A percentile compares a stretch with the other conserved stretches of the same genome.
phyloP scores from a whole-genome alignment of 2,113 vertebrate genomes.

The Ceyx margarethae region DNA sequence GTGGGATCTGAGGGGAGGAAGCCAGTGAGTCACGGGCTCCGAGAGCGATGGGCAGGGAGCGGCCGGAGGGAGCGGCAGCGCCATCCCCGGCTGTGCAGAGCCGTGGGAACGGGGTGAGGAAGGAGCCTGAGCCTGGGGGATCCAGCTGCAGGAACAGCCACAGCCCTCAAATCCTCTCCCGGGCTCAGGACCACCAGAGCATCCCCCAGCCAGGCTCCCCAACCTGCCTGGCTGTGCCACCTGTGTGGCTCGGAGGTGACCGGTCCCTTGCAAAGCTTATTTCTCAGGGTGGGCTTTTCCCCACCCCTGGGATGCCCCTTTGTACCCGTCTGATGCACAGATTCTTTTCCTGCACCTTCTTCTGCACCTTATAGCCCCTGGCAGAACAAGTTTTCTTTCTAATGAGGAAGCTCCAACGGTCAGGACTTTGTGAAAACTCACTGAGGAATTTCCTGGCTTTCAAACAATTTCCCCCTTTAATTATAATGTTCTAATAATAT shows the following conservation, averaged over 20 bases:
- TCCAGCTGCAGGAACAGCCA: background rate
- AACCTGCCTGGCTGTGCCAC: rapidly evolving
- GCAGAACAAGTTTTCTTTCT: background rate
- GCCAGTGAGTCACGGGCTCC: conserved; percentile 47
- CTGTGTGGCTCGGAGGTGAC: background rate
- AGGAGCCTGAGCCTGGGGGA: background rate
- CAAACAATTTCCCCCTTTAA: conserved; percentile 36
- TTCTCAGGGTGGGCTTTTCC: background rate
- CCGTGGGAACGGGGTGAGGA: conserved; percentile 53
- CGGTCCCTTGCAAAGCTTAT: background rate
- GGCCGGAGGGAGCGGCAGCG: background rate
- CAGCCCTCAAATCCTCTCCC: background rate
- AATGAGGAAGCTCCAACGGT: background rate
- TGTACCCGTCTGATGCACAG: background rate
- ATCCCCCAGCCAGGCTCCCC: background rate
- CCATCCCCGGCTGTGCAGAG: conserved; percentile 43
- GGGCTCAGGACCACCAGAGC: background rate
- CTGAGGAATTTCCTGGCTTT: conserved; percentile 53
- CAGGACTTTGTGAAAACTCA: conserved; percentile 18
- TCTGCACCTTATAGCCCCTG: background rate
- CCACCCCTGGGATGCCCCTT: background rate
- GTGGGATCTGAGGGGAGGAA: conserved; percentile 51
- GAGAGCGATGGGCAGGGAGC: conserved; percentile 38
- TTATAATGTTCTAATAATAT: conserved; percentile 40
- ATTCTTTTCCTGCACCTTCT: background rate